Conservation (phyloP, 92 coral and sea anemone genomes). For the Ricordea florida region DNA sequence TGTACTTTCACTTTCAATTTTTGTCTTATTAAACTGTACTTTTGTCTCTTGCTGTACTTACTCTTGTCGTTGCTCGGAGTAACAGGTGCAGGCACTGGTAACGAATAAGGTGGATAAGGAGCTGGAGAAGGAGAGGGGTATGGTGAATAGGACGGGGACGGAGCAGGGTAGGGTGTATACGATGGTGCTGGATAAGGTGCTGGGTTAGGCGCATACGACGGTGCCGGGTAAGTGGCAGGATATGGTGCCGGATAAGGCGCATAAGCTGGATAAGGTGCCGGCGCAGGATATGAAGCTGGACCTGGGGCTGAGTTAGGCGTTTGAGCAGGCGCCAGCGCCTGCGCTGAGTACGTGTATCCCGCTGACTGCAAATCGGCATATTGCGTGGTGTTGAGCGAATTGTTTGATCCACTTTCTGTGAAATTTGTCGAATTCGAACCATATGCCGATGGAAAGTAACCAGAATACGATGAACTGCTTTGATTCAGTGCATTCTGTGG, state of each 20-base stretch:
- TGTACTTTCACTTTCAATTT: no score
- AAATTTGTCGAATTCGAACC: not conserved
- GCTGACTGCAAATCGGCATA: conserved; percentile 22
- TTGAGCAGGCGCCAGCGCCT: conserved; percentile 45
- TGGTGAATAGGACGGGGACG: conserved; percentile 60
- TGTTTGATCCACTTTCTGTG: not conserved
- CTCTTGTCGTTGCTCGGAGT: not conserved
- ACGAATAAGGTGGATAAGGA: conserved; percentile 18
- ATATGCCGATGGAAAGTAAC: not conserved
- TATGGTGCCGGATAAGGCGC: conserved; percentile 30
- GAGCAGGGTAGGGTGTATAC: conserved; percentile 63
- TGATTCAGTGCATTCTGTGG: not conserved
- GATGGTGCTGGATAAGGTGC: conserved; percentile 56
- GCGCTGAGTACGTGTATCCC: conserved; percentile 22
- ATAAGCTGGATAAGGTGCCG: conserved; percentile 33
- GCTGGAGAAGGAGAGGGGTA: conserved; percentile 43
- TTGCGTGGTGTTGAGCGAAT: not conserved
- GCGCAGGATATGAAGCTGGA: conserved; percentile 31
- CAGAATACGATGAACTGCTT: not conserved
- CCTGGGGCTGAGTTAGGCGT: conserved; percentile 39
- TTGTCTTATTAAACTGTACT: not conserved
- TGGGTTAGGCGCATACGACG: conserved; percentile 55
- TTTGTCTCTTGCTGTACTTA: not conserved
- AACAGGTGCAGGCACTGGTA: conserved; percentile 37
- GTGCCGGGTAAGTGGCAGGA: conserved; percentile 41